Evolutionary conservation across 2,113 vertebrate species (phyloP), one percentile per base, ranked within the genome.

Genomic region (Candoia aspera): DNA sequence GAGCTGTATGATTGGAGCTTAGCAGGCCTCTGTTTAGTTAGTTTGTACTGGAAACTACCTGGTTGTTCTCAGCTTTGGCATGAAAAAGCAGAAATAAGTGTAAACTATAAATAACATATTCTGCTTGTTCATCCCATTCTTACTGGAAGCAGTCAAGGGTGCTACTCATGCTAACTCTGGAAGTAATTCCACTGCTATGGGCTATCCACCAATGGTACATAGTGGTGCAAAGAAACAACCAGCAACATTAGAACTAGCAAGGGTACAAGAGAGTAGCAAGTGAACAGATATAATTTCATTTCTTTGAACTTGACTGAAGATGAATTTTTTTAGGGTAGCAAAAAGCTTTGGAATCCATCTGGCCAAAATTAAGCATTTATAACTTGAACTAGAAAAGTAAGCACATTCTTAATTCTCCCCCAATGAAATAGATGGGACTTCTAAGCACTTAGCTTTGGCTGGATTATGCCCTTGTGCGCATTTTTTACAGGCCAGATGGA

Each of bases 401-500:
- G 26, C 12, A 37, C 23, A 17, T 26, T n/a, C 19, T 62, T 64
- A 64, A 89, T 64, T 64, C 15, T 89, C 23, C 49, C 58, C 23
- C 24, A 54, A 3, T 92, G 87, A 92, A 84, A 89, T 89, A 84
- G 21, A 89, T 64, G 29, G 15, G 46, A 62, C 87, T 89, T 85
- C 46, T 42, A 42, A 92, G 58, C 33, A 94, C 83, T 85, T 92
- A 85, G 26, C 79, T 89, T 89, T 64, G 87, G 79, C 57, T 89
- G 91, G 37, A 64, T 84, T 84, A 87, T 53, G 79, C 58, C n/a
- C 21, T 24, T 64, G 10, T 86, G 17, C 62, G 12, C n/a, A 29
- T 91, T 37, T 60, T 94, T 97, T 92, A 95, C 89, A 96, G 92
- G 88, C 93, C 93, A 93, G 95, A 98, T 97, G 96, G 96, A 97